Conservation (phyloP, 2,888 invertebrate species). For the Caenorhabditis wallacei region DNA sequence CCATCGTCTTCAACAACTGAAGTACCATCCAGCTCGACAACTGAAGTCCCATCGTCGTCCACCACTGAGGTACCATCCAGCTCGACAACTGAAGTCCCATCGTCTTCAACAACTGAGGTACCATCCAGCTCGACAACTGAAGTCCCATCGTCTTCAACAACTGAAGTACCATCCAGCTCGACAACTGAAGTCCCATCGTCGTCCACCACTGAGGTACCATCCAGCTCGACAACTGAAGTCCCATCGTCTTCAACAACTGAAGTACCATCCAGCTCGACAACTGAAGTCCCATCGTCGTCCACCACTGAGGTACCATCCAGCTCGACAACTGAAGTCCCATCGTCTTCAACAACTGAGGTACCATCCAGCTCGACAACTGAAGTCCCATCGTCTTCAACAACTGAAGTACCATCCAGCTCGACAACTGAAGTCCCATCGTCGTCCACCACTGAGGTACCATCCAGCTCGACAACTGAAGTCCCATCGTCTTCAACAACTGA, state of each 20-base stretch:
- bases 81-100: neutral
- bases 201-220: neutral
- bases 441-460: neutral
- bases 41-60: neutral
- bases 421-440: neutral
- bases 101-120: neutral
- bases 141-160: neutral
- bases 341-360: neutral
- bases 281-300: neutral
- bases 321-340: neutral
- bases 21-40: neutral
- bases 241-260: neutral
- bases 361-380: neutral
- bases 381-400: neutral
- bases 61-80: neutral
- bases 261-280: neutral
- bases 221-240: neutral
- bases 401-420: neutral
- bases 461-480: neutral
- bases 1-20: constrained; percentile 3
- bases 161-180: neutral
- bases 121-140: neutral
- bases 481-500: neutral
- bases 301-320: neutral
- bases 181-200: neutral